Percentiles rank a stretch among this genome's conserved stretches.
Conservation (phyloP, 2,888 invertebrate genomes). For the Germaria angustata region DNA sequence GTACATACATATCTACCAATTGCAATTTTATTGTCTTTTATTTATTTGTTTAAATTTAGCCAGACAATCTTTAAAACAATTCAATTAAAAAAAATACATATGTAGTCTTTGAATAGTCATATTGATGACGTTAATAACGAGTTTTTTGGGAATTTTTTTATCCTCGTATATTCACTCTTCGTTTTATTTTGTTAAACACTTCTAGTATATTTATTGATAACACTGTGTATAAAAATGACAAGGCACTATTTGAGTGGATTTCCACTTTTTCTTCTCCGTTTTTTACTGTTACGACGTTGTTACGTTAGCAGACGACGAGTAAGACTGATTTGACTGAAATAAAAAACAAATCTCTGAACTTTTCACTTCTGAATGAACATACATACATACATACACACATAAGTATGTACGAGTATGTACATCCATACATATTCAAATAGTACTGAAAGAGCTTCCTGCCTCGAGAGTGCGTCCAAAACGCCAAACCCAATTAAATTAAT, state of each 20-base stretch:
- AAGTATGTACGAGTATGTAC: too few species aligned
- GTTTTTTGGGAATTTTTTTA: constrained; percentile 20
- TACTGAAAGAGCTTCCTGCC: constrained; percentile 16
- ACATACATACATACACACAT: too few species aligned
- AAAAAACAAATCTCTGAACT: constrained; percentile 51
- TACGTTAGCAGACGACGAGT: constrained; percentile 50
- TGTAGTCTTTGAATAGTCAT: neutral
- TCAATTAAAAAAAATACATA: neutral
- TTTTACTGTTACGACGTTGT: constrained; percentile 37
- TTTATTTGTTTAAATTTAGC: constrained; percentile 5
- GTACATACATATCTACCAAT: too few species aligned
- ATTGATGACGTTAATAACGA: constrained; percentile 44
- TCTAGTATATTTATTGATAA: constrained; percentile 38
- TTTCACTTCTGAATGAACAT: constrained; percentile 27
- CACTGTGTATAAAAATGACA: constrained; percentile 15
- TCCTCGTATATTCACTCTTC: constrained; percentile 27
- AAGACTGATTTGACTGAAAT: constrained; percentile 50
- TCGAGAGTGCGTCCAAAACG: constrained; percentile 20
- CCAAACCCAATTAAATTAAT: neutral
- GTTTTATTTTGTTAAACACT: constrained; percentile 11
- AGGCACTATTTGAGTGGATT: constrained; percentile 7
- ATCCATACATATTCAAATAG: constrained; percentile 20
- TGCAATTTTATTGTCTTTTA: neutral
- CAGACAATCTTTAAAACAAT: neutral
- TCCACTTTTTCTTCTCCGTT: neutral